Percentiles rank a stretch among this genome's conserved stretches.
Evolutionary conservation across 1,140 invertebrate genomes (phyloP).

Genomic region (Ptiloglossa arizonensis): DNA sequence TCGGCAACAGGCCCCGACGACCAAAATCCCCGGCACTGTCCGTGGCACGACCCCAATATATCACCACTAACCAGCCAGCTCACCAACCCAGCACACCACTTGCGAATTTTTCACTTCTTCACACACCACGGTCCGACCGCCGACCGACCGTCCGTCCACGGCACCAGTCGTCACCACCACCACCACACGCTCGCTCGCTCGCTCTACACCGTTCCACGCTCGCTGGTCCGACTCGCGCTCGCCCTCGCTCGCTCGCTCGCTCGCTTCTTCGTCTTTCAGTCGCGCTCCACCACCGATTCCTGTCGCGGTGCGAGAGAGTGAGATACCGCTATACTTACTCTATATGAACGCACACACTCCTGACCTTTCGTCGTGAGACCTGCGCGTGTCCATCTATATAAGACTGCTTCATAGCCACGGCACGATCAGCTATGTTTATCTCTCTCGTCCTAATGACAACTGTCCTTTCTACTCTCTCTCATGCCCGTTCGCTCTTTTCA

Average conservation of each 20-base stretch:
- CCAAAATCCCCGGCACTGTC: slow-evolving; percentile 62
- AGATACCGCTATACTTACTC: slow-evolving; percentile 45
- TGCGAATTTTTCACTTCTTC: slow-evolving; percentile 63
- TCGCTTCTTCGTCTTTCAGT: slow-evolving; percentile 61
- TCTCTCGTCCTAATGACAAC: not conserved
- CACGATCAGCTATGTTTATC: slow-evolving; percentile 4
- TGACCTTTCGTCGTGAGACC: slow-evolving; percentile 29
- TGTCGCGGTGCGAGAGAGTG: slow-evolving; percentile 36
- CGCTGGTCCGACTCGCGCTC: slow-evolving; percentile 60
- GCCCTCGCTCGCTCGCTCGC: slow-evolving; percentile 50
- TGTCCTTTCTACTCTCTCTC: not conserved
- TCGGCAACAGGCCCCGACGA: slow-evolving; percentile 57
- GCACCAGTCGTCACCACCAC: slow-evolving; percentile 71
- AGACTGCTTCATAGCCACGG: slow-evolving; percentile 29
- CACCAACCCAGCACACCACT: slow-evolving; percentile 58
- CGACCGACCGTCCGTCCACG: slow-evolving; percentile 70
- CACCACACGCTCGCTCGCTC: slow-evolving; percentile 63
- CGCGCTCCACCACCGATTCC: slow-evolving; percentile 49
- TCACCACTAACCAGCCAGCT: slow-evolving; percentile 48
- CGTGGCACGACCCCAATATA: slow-evolving; percentile 71
- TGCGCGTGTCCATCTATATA: slow-evolving; percentile 52
- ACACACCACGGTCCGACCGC: slow-evolving; percentile 66
- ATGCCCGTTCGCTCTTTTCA: slow-evolving; percentile 22
- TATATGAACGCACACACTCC: slow-evolving; percentile 39
- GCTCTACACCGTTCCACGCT: slow-evolving; percentile 61